Evolutionary conservation across 1,140 invertebrate genomes (phyloP).

Genomic region (Potamilus streckersoni): DNA sequence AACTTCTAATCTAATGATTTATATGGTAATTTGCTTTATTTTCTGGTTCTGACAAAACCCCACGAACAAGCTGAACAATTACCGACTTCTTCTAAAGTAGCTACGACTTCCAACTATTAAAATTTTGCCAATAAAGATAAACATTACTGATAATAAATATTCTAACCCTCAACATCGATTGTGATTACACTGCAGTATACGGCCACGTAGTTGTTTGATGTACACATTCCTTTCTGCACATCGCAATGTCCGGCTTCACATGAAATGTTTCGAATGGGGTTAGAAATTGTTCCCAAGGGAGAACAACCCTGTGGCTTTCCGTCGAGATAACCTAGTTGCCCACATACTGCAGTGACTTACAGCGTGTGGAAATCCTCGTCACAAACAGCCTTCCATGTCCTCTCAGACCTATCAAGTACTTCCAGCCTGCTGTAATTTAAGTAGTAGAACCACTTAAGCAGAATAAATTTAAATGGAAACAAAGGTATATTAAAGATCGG

Average conservation of each 20-base stretch:
- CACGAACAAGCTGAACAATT: too few species aligned
- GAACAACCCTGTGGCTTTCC: conserved; percentile 22
- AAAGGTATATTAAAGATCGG: too few species aligned
- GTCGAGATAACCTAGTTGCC: conserved; percentile 38
- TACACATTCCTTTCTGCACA: conserved; percentile 18
- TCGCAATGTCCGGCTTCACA: conserved; percentile 15
- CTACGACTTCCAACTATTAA: too few species aligned
- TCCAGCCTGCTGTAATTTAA: conserved; percentile 68
- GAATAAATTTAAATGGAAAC: background rate
- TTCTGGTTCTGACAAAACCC: too few species aligned
- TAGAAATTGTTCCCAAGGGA: conserved; percentile 1
- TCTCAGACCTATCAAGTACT: conserved; percentile 22
- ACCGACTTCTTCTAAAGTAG: too few species aligned
- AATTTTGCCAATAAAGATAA: too few species aligned
- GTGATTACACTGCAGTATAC: conserved; percentile 15
- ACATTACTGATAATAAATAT: too few species aligned
- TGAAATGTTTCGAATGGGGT: background rate
- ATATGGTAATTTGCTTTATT: too few species aligned
- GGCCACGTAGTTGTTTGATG: conserved; percentile 8
- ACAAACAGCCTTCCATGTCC: conserved; percentile 37
- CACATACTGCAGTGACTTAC: conserved; percentile 33
- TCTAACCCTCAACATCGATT: conserved; percentile 12
- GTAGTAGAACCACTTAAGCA: conserved; percentile 11
- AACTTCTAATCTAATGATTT: too few species aligned
- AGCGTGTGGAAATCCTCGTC: conserved; percentile 17